Base-by-base conservation (phyloP, 2,888 invertebrate species). In the Tenthredo amoena region DNA sequence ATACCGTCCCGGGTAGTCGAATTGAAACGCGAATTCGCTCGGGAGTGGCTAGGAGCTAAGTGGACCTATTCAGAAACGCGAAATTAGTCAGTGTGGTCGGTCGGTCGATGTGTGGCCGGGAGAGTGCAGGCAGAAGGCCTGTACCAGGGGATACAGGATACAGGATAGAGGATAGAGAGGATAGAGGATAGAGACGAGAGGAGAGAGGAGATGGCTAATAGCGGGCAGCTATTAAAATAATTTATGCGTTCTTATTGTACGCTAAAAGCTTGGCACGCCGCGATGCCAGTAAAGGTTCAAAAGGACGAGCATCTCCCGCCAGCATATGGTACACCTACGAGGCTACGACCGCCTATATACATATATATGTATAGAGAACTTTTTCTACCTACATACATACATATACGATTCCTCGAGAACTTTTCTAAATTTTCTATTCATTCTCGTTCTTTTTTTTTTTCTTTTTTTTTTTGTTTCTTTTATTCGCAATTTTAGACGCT, bases 161-260 rank as follows among this genome's bases (percentile, higher is more conserved):
- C 31, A 79, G 79, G 9, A 71, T 18, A 71, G 31, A 10, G 37
- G 12, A 71, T 15, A 37, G 31, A 34, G 71, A 18, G 0, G 37
- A 21, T 9, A 18, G 34, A n/a, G 26, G 9, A 77, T 0, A 58
- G 58, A 58, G 62, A 9, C 55, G 50, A 47, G 76, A 76, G 26
- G 31, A 76, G 58, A 62, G 81, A 62, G 81, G 47, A 81, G 58
- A 81, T 62, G 81, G 81, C 86, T 88, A 87, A 88, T 87, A 86
- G 88, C 86, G 85, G 86, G 82, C 86, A 86, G 84, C 88, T 88
- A 88, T 88, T 87, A 88, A 88, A 88, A 88, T 88, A 88, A 88
- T 88, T 87, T 87, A 88, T 88, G 87, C 87, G 87, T 88, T 88
- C 87, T 87, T 87, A 88, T 88, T 88, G 88, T 88, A 86, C 87